A percentile compares a stretch with the other conserved stretches of the same genome.
Evolutionary conservation across 2,888 invertebrate species (phyloP).

Genomic region (Diplolepis rosae): DNA sequence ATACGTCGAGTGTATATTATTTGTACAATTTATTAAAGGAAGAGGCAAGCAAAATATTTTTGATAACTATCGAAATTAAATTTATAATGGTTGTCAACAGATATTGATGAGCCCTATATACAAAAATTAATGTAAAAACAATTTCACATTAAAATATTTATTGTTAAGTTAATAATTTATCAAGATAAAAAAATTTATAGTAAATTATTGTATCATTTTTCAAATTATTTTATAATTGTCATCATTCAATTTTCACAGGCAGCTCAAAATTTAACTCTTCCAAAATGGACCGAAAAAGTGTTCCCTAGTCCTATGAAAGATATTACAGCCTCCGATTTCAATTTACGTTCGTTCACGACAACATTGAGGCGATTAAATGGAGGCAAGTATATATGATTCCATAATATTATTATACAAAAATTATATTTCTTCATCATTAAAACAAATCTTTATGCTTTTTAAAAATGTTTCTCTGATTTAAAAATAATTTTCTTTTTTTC

Average conservation of each 20-base stretch:
- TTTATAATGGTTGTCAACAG: too few relatives aligned
- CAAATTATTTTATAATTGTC: too few relatives aligned
- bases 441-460: too few relatives aligned
- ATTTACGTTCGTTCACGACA: slow-evolving; percentile 66
- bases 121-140: too few relatives aligned
- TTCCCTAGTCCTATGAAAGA: slow-evolving; percentile 69
- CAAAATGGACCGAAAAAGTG: slow-evolving; percentile 72
- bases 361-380: slow-evolving; percentile 71
- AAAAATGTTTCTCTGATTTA: too few relatives aligned
- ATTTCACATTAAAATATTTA: too few relatives aligned
- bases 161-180: too few relatives aligned
- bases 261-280: slow-evolving; percentile 69
- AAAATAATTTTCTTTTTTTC: too few relatives aligned
- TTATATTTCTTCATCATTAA: too few relatives aligned
- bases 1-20: slow-evolving; percentile 65
- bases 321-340: slow-evolving; percentile 71
- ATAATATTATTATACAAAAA: background rate
- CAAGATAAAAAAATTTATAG: too few relatives aligned
- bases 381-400: slow-evolving; percentile 57
- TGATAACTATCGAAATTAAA: background rate
- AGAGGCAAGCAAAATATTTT: slow-evolving; percentile 59
- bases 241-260: slow-evolving; percentile 54
- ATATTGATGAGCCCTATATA: too few relatives aligned
- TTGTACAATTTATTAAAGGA: slow-evolving; percentile 71
- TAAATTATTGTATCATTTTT: too few relatives aligned